Evolutionary conservation across 2,113 vertebrate genomes (phyloP).

Genomic region (Cardinalis cardinalis): DNA sequence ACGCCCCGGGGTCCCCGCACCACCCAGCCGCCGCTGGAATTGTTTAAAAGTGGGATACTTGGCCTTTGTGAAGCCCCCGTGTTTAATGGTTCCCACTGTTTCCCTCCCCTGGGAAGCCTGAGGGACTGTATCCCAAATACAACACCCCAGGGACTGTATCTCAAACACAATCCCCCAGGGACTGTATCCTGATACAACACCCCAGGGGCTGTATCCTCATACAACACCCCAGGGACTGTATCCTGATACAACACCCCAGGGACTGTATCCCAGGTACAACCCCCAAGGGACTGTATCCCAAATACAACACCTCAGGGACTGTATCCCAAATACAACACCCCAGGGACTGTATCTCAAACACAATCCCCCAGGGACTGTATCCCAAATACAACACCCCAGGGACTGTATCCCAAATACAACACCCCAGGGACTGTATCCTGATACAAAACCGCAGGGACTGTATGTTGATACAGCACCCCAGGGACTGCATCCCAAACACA

Average conservation of each 20-base stretch:
- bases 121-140: not conserved
- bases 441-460: fast-evolving
- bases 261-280: fast-evolving
- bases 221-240: not conserved
- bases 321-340: not conserved
- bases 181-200: fast-evolving
- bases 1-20: fast-evolving
- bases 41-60: fast-evolving
- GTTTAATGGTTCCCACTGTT: fast-evolving
- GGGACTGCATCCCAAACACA: not conserved
- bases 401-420: not conserved
- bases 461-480: not conserved
- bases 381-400: not conserved
- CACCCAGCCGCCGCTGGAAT: fast-evolving
- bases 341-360: too few species aligned
- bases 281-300: not conserved
- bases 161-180: not conserved
- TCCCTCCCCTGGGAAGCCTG: not conserved
- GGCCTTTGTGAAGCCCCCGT: not conserved
- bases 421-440: not conserved
- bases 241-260: not conserved
- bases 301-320: fast-evolving
- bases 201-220: not conserved
- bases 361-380: not conserved
- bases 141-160: too few species aligned